Evolutionary conservation across 2,888 invertebrate species (phyloP).

Genomic region (Lordiphosa andalusiaca): DNA sequence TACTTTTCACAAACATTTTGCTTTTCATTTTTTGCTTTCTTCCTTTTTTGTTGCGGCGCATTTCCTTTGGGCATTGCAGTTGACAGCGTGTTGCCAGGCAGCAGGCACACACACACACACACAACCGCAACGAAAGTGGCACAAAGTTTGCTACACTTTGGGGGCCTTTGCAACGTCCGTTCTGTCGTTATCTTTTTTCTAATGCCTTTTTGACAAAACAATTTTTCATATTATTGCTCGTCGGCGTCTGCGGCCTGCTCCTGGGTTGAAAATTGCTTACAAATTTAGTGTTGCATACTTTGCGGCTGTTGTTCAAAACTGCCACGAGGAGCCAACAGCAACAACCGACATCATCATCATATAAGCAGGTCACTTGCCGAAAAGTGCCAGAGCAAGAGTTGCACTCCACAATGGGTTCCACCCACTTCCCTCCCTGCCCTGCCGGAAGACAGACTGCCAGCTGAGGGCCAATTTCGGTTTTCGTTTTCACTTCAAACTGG

Average conservation of each 20-base stretch:
- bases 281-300: constrained; percentile 57
- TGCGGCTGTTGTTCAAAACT: constrained; percentile 36
- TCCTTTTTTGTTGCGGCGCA: constrained; percentile 56
- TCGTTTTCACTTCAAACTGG: no score
- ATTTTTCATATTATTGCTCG: constrained; percentile 66
- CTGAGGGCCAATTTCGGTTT: no score
- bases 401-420: no score
- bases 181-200: constrained; percentile 54
- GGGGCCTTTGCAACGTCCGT: constrained; percentile 14
- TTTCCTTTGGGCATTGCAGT: constrained; percentile 74
- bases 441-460: no score
- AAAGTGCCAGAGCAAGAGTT: no score
- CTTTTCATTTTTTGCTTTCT: constrained; percentile 3
- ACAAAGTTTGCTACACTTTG: constrained; percentile 72
- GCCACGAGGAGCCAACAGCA: constrained; percentile 21
- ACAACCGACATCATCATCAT: constrained; percentile 13
- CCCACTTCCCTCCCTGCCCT: no score
- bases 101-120: constrained; percentile 13
- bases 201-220: constrained; percentile 67
- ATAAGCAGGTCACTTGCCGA: not conserved
- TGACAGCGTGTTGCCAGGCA: constrained; percentile 61
- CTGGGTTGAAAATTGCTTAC: constrained; percentile 63
- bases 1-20: constrained; percentile 63
- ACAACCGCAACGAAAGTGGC: constrained; percentile 66
- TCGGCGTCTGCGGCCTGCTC: constrained; percentile 38